A percentile compares a stretch with the other conserved stretches of the same genome.
These are phyloP conservation scores for Porites evermanni DNA, from an alignment of 92 coral and sea anemone genomes.

Conservation along the genomic window DNA sequence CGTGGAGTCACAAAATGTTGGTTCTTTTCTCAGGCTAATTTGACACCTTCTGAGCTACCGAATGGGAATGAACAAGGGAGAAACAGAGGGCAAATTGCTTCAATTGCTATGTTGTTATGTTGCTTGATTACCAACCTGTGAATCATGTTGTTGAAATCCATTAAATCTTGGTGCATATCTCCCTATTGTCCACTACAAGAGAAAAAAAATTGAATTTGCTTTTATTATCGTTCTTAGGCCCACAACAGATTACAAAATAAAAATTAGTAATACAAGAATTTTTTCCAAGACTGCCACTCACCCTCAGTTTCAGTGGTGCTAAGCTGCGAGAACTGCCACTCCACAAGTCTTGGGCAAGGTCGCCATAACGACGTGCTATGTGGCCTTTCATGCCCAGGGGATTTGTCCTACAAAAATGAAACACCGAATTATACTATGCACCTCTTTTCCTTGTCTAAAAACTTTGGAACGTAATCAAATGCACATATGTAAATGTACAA, in stretches of 20 bases:
- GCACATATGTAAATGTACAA: too few species aligned
- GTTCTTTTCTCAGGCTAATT: too few species aligned
- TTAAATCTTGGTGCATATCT: slow-evolving; percentile 97
- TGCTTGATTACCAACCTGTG: slow-evolving; percentile 71
- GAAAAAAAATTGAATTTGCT: not conserved
- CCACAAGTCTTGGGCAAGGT: slow-evolving; percentile 94
- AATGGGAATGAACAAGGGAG: too few species aligned
- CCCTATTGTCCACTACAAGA: slow-evolving; percentile 93
- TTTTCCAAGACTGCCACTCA: slow-evolving; percentile 24
- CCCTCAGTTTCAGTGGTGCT: slow-evolving; percentile 94
- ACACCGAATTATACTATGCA: not conserved
- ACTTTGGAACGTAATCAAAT: too few species aligned
- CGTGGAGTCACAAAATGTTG: too few species aligned
- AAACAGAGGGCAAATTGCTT: too few species aligned
- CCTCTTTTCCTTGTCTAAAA: not conserved
- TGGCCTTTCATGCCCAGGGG: slow-evolving; percentile 98
- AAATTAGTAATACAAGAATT: too few species aligned
- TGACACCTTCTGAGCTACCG: too few species aligned
- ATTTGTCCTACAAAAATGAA: slow-evolving; percentile 69
- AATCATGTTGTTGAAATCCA: slow-evolving; percentile 98
- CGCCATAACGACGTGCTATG: slow-evolving; percentile 97
- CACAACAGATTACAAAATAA: too few species aligned
- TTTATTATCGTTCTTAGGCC: not conserved
- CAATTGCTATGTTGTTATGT: too few species aligned
- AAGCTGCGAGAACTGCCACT: slow-evolving; percentile 92